Conservation (phyloP, 2,888 invertebrate species). For the Brachypterus glaber region DNA sequence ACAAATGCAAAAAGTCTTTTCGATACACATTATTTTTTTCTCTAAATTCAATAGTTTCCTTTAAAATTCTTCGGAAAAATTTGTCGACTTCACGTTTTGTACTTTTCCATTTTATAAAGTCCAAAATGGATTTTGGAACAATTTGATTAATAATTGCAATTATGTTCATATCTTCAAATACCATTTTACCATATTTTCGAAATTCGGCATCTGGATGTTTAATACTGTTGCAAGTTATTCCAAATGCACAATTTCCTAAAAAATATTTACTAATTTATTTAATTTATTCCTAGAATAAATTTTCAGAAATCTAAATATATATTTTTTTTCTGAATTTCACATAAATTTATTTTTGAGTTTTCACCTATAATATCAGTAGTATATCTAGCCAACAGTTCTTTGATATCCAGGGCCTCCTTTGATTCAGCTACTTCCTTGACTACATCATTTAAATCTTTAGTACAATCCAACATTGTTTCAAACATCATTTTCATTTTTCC, state of each 20-base stretch:
- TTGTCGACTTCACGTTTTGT: slow-evolving; percentile 26
- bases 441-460: slow-evolving; percentile 24
- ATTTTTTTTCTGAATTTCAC: no score
- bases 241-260: no score
- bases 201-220: slow-evolving; percentile 45
- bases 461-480: slow-evolving; percentile 29
- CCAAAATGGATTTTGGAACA: slow-evolving; percentile 17
- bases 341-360: no score
- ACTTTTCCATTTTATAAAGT: slow-evolving; percentile 21
- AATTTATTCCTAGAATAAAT: no score
- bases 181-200: slow-evolving; percentile 17
- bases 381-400: slow-evolving; percentile 39
- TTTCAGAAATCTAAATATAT: no score
- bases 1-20: slow-evolving; percentile 47
- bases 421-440: slow-evolving; percentile 19
- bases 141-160: slow-evolving; percentile 10
- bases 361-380: slow-evolving; percentile 42
- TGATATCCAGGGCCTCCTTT: slow-evolving; percentile 34
- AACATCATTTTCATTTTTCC: slow-evolving; percentile 40
- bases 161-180: slow-evolving; percentile 24
- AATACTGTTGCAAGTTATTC: slow-evolving; percentile 49
- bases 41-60: slow-evolving; percentile 39
- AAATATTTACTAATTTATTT: no score
- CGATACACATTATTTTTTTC: slow-evolving; percentile 39
- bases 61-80: slow-evolving; percentile 41